Percentiles rank a stretch among this genome's conserved stretches.
These are phyloP conservation scores for Brachionus asplanchnoidis DNA, from an alignment of 1,140 invertebrate species.

Conservation along the genomic window DNA sequence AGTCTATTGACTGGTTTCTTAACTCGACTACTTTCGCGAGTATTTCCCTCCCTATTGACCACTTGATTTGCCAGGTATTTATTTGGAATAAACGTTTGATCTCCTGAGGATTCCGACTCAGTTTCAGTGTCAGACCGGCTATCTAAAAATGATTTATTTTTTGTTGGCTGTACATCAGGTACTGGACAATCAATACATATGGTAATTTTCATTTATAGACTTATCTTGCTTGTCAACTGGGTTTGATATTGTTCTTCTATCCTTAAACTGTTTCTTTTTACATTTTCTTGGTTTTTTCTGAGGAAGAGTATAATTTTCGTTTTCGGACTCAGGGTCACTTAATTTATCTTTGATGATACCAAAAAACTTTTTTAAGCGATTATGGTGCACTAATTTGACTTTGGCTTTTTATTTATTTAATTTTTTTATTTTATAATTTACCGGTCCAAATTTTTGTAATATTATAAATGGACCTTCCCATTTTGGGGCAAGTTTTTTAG, in stretches of 20 bases:
- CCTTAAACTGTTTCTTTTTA: neutral
- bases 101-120: no score
- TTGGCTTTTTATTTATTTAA: neutral
- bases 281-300: neutral
- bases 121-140: no score
- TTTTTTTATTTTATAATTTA: neutral
- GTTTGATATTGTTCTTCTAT: neutral
- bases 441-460: neutral
- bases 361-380: neutral
- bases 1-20: no score
- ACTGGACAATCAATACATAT: neutral
- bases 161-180: no score
- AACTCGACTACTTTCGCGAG: no score
- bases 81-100: no score
- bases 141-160: no score
- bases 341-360: neutral
- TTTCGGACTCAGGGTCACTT: neutral
- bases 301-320: neutral
- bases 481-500: neutral
- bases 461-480: neutral
- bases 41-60: no score
- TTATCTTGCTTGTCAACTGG: neutral
- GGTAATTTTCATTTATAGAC: neutral
- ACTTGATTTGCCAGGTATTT: no score
- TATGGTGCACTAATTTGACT: neutral